Evolutionary conservation across 2,797 vertebrate genomes (phyloP), one percentile per base, ranked within the genome.

Genomic region (Sphenopsis melanotis): DNA sequence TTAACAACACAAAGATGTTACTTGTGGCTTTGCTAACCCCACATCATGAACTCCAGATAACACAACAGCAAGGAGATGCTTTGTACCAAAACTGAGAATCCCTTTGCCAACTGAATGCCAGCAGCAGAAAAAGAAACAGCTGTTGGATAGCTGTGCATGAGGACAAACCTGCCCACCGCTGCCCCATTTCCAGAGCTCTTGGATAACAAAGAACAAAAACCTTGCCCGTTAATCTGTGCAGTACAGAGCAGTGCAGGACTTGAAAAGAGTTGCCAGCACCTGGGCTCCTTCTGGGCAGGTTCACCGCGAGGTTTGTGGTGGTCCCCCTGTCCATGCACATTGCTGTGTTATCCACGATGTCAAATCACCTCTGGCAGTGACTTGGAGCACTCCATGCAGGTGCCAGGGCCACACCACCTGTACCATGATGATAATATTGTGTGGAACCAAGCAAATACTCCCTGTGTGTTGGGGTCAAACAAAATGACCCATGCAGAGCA

Each of bases 381-480:
- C 47, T 61, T 65, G 9, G 0, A 80, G 36, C 68, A 15, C 47
- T 81, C 37, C 44, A 8, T 87, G 50, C n/a, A 55, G 44, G 4
- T 91, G 27, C 39, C 77, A 36, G n/a, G 57, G 36, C 29, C 34
- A 10, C 39, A n/a, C 36, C 66, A 37, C 18, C 69, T 57, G 9
- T 37, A 7, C 15, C 32, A 32, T 13, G 14, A 19, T 42, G 32
- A 34, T 11, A 63, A 60, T 1, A 0, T 14, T 22, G 21, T 57
- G 21, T 42, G 47, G 52, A 47, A 46, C 63, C 55, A 65, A 44
- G 19, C 3, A 89, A 87, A 61, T 47, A 10, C 29, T 63, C 27
- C 66, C 23, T 80, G 22, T 24, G 0, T 0, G 0, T 30, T n/a
- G 19, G 3, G 66, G 24, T 44, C 41, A 56, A 82, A 83, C 0